A percentile compares a stretch with the other conserved stretches of the same genome.
Evolutionary conservation across 2,888 invertebrate genomes (phyloP).

Genomic region (Apotomis betuletana): DNA sequence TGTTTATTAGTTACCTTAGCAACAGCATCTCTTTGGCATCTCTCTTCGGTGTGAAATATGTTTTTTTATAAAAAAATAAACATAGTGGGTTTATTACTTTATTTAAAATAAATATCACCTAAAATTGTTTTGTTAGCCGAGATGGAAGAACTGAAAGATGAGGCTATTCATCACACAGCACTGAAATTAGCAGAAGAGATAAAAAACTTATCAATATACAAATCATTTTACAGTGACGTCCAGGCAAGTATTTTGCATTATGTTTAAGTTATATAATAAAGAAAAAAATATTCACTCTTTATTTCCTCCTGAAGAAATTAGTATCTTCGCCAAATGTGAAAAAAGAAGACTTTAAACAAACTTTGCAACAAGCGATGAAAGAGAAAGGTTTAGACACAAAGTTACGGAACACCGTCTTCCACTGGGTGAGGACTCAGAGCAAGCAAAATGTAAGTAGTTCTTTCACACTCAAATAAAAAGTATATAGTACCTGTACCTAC

Average conservation of each 20-base stretch:
- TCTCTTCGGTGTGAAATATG: constrained; percentile 59
- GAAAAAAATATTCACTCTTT: constrained; percentile 26
- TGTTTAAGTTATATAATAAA: constrained; percentile 13
- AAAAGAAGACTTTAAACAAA: constrained; percentile 90
- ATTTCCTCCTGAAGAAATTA: constrained; percentile 84
- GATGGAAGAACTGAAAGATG: constrained; percentile 84
- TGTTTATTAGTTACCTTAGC: constrained; percentile 62
- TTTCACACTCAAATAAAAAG: background rate
- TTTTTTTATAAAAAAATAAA: constrained; percentile 71
- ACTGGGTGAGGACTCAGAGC: constrained; percentile 86
- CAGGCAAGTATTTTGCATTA: constrained; percentile 83
- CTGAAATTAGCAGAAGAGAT: constrained; percentile 91
- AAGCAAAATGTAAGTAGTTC: constrained; percentile 70
- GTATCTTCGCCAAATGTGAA: constrained; percentile 90
- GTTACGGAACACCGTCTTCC: constrained; percentile 92
- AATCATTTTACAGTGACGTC: constrained; percentile 89
- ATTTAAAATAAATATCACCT: constrained; percentile 64
- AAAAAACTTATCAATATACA: constrained; percentile 89
- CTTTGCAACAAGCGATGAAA: constrained; percentile 89
- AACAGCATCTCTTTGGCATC: constrained; percentile 58
- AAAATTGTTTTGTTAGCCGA: constrained; percentile 50
- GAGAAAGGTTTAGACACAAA: constrained; percentile 91
- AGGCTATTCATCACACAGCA: constrained; percentile 89
- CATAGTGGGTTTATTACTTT: constrained; percentile 62
- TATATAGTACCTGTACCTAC: no score